Conservation (phyloP, 2,888 invertebrate genomes). For the Tenthredo mesomela region DNA sequence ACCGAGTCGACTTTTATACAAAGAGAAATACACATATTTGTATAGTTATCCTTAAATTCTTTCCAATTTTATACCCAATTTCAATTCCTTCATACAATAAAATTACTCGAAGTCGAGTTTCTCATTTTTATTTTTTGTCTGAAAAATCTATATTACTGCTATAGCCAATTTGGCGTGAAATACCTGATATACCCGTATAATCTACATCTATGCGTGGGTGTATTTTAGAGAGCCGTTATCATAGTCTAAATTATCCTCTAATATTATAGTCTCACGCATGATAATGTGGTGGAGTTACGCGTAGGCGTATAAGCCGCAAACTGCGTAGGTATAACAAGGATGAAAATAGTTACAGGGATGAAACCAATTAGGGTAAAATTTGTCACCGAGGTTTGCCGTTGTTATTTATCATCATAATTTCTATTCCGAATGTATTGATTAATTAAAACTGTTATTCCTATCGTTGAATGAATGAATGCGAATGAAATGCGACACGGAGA, state of each 20-base stretch:
- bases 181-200: background rate
- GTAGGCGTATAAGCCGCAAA: slow-evolving; percentile 13
- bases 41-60: background rate
- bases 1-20: background rate
- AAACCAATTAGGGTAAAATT: slow-evolving; percentile 35
- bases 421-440: background rate
- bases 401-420: background rate
- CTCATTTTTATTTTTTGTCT: too few species aligned
- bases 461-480: too few species aligned
- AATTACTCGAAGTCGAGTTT: too few species aligned
- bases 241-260: slow-evolving; percentile 1
- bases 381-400: background rate
- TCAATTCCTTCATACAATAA: too few species aligned
- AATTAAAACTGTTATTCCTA: too few species aligned
- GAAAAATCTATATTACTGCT: too few species aligned
- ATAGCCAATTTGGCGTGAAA: too few species aligned
- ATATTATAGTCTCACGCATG: background rate
- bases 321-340: slow-evolving; percentile 1
- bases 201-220: background rate
- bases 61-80: too few species aligned
- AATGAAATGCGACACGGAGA: too few species aligned
- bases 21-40: background rate
- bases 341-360: background rate
- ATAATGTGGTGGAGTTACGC: background rate
- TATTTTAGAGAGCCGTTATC: background rate